phyloP scores from a whole-genome alignment of 2,888 invertebrate genomes.

The Unio pictorum region DNA sequence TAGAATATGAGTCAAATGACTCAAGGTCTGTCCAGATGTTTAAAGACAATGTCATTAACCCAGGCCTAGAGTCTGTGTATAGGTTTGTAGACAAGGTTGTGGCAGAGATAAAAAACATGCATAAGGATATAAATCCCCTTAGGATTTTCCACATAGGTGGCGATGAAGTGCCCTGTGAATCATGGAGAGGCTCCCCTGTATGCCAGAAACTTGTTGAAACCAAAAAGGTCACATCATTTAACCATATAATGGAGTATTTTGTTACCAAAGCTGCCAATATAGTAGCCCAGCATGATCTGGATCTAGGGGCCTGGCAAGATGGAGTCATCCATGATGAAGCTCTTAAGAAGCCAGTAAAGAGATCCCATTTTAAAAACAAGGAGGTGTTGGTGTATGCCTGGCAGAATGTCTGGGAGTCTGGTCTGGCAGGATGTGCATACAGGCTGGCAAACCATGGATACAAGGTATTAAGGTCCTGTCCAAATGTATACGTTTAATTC shows the following conservation, averaged over 20 bases:
- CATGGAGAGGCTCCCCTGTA: slow-evolving; percentile 59
- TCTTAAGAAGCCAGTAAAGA: slow-evolving; percentile 29
- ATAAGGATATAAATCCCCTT: slow-evolving; percentile 51
- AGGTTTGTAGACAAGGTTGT: slow-evolving; percentile 63
- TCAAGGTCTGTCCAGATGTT: slow-evolving; percentile 64
- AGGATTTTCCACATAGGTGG: slow-evolving; percentile 65
- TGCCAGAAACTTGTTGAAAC: slow-evolving; percentile 47
- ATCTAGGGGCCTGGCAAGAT: slow-evolving; percentile 56
- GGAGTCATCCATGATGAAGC: slow-evolving; percentile 46
- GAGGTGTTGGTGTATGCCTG: slow-evolving; percentile 60
- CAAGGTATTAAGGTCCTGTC: slow-evolving; percentile 41
- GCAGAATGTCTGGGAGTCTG: slow-evolving; percentile 69
- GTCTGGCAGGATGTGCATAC: slow-evolving; percentile 57
- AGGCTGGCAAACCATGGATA: slow-evolving; percentile 62
- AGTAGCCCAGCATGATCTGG: slow-evolving; percentile 36
- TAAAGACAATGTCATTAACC: slow-evolving; percentile 66
- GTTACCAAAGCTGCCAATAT: slow-evolving; percentile 48
- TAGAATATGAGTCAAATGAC: slow-evolving; percentile 28
- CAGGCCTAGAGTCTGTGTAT: slow-evolving; percentile 63
- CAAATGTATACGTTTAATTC: too few relatives aligned
- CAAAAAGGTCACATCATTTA: slow-evolving; percentile 32
- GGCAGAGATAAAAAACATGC: slow-evolving; percentile 50
- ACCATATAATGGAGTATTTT: slow-evolving; percentile 56
- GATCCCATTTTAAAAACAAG: slow-evolving; percentile 40
- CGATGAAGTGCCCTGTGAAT: slow-evolving; percentile 62